Evolutionary conservation across 2,888 invertebrate species (phyloP).

Genomic region (Corbicula japonica): DNA sequence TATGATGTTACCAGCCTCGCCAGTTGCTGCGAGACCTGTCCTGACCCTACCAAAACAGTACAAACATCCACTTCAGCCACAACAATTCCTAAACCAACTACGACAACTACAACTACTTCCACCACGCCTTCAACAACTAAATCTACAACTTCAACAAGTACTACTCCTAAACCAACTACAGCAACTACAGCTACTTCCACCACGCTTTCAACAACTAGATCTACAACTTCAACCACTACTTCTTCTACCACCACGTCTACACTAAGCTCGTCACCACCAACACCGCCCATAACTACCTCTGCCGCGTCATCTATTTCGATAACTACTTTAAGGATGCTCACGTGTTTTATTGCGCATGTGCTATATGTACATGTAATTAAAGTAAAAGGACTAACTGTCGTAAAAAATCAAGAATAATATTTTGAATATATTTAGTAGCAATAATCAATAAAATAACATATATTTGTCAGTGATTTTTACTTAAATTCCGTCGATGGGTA

Average conservation of each 20-base stretch:
- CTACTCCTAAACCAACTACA: conserved; percentile 14
- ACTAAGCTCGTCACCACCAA: too few relatives aligned
- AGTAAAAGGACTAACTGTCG: too few relatives aligned
- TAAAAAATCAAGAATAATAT: too few relatives aligned
- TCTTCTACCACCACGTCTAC: too few relatives aligned
- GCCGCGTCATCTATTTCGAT: conserved; percentile 12
- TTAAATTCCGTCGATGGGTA: too few relatives aligned
- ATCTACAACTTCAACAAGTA: conserved; percentile 21
- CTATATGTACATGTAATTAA: too few relatives aligned
- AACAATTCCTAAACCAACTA: conserved; percentile 32
- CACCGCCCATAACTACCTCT: too few relatives aligned
- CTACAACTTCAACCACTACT: conserved; percentile 18
- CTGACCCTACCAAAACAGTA: conserved; percentile 31
- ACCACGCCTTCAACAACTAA: conserved; percentile 31
- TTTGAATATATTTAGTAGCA: too few relatives aligned
- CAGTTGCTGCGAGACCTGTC: conserved; percentile 62
- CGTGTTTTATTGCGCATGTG: too few relatives aligned
- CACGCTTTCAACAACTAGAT: conserved; percentile 11
- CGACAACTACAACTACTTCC: conserved; percentile 29
- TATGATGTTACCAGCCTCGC: conserved; percentile 20
- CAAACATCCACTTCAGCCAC: conserved; percentile 24
- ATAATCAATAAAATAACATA: too few relatives aligned
- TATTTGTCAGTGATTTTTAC: too few relatives aligned
- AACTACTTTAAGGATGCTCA: conserved; percentile 3
- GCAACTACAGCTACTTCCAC: conserved; percentile 4